Percentiles rank a stretch among this genome's conserved stretches.
Conservation (phyloP, 2,888 invertebrate species). For the Tipula unca region DNA sequence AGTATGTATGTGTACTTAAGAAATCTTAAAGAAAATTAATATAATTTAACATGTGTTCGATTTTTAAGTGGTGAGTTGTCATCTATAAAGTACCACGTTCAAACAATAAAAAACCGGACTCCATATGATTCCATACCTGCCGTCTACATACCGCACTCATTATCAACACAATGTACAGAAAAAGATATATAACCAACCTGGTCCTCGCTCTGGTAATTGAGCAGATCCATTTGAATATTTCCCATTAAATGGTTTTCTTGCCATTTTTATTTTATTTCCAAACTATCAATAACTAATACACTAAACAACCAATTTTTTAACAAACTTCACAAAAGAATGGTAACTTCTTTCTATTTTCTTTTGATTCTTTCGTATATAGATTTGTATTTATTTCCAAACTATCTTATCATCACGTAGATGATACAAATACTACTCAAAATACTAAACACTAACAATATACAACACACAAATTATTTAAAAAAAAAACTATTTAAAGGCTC, state of each 20-base stretch:
- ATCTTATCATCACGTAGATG: neutral
- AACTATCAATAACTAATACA: neutral
- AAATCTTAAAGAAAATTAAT: neutral
- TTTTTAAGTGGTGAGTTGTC: constrained; percentile 15
- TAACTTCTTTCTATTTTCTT: neutral
- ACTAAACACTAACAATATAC: neutral
- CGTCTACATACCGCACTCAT: neutral
- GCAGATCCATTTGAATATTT: constrained; percentile 37
- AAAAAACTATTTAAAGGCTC: neutral
- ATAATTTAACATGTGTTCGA: constrained; percentile 15
- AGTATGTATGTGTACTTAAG: neutral
- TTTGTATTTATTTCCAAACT: neutral
- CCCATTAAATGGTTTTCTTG: constrained; percentile 34
- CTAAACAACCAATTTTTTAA: neutral
- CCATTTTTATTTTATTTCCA: constrained; percentile 30
- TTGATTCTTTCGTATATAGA: neutral
- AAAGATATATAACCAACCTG: constrained; percentile 35
- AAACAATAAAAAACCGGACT: neutral
- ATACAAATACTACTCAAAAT: neutral
- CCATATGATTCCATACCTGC: neutral
- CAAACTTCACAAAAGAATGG: neutral
- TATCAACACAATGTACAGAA: neutral
- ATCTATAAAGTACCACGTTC: constrained; percentile 21
- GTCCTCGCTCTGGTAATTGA: constrained; percentile 40
- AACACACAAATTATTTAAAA: neutral